A percentile compares a stretch with the other conserved stretches of the same genome.
Conservation (phyloP, 2,797 vertebrate genomes). For the Sciaenops ocellatus region DNA sequence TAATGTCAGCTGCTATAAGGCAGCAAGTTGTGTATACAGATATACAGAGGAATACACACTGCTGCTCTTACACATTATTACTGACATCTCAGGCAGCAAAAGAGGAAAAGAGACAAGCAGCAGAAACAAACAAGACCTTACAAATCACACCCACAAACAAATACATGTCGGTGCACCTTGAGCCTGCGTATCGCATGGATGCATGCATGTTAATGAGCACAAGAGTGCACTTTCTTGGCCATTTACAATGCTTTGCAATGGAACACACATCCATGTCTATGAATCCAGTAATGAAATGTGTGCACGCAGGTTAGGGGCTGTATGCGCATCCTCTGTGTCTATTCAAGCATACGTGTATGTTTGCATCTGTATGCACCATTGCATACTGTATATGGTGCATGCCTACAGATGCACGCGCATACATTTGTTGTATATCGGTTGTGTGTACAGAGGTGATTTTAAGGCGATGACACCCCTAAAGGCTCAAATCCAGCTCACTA, state of each 20-base stretch:
- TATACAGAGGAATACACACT: constrained; percentile 9
- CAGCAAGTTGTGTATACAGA: constrained; percentile 1
- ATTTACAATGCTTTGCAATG: constrained; percentile 15
- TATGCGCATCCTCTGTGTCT: constrained; percentile 4
- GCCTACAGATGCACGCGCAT: constrained; percentile 32
- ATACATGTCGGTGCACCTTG: not conserved
- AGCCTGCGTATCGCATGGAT: not conserved
- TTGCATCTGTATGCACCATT: constrained; percentile 46
- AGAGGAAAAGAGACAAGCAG: constrained; percentile 19
- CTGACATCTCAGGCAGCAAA: constrained; percentile 19
- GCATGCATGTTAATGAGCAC: not conserved
- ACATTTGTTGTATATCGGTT: constrained; percentile 44
- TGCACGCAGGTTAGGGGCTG: not conserved
- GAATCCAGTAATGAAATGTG: constrained; percentile 17
- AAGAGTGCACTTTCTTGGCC: not conserved
- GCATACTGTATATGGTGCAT: constrained; percentile 10
- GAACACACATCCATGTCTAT: not conserved
- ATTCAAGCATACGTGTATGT: constrained; percentile 19
- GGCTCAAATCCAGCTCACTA: constrained; percentile 57
- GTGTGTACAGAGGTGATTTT: constrained; percentile 58
- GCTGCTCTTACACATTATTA: constrained; percentile 19
- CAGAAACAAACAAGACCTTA: not conserved
- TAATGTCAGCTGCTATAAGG: constrained; percentile 27
- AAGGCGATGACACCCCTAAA: constrained; percentile 68
- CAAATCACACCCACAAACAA: constrained; percentile 10